Conservation (phyloP, 2,888 invertebrate genomes). For the Drosophila koepferae region DNA sequence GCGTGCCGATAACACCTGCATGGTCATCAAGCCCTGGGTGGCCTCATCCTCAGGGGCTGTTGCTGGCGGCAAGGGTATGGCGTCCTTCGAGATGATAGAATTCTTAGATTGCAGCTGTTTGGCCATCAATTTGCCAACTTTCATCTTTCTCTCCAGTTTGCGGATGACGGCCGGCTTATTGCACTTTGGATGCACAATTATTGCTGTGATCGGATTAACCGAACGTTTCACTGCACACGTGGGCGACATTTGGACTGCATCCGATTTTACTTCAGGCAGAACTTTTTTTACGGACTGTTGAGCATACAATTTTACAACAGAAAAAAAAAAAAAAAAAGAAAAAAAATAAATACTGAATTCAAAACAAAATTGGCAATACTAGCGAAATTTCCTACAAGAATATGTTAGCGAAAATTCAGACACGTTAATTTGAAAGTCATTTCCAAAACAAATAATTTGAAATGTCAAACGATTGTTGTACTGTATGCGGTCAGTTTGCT, state of each 20-base stretch:
- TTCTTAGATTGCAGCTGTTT: constrained; percentile 44
- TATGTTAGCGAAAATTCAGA: constrained; percentile 29
- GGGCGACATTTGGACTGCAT: constrained; percentile 50
- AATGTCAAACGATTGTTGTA: constrained; percentile 27
- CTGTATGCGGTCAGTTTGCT: constrained; percentile 11
- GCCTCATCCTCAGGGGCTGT: constrained; percentile 70
- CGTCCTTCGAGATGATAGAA: constrained; percentile 54
- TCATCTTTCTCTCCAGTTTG: constrained; percentile 59
- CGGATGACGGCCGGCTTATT: constrained; percentile 55
- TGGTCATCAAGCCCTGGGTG: constrained; percentile 59
- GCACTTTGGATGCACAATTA: constrained; percentile 64
- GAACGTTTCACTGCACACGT: constrained; percentile 26
- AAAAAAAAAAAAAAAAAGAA: constrained; percentile 4
- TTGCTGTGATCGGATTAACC: constrained; percentile 7
- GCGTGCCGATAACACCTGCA: constrained; percentile 80
- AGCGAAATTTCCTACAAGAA: constrained; percentile 24
- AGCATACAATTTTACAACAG: constrained; percentile 13
- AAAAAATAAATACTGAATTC: constrained; percentile 2
- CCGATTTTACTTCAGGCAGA: constrained; percentile 39
- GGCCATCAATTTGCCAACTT: constrained; percentile 59
- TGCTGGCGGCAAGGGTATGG: constrained; percentile 70
- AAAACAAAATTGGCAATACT: constrained; percentile 20
- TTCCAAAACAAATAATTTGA: constrained; percentile 39
- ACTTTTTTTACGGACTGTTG: constrained; percentile 33
- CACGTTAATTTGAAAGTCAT: constrained; percentile 46